A percentile compares a stretch with the other conserved stretches of the same genome.
Evolutionary conservation across 64 coral and sea anemone species (phyloP).

Genomic region (Pachyseris speciosa): DNA sequence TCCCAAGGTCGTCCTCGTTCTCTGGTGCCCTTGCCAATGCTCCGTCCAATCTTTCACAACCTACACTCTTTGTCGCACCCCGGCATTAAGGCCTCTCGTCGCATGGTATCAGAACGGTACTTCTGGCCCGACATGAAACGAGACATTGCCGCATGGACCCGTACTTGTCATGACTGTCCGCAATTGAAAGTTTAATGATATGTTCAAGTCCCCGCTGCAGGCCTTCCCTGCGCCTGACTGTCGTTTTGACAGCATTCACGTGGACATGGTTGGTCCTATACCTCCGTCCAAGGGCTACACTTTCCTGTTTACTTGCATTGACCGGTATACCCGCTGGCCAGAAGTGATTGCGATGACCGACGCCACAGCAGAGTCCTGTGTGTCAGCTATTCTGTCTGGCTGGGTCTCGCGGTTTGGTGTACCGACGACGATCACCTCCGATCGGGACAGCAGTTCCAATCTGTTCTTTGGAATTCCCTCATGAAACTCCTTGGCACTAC

Average conservation of each 20-base stretch:
- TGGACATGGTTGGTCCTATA: slow-evolving; percentile 47
- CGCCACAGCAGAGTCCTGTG: slow-evolving; percentile 10
- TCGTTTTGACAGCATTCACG: too few species aligned
- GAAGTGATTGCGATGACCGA: slow-evolving; percentile 48
- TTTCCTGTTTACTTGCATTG: slow-evolving; percentile 57
- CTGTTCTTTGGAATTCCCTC: slow-evolving; percentile 35
- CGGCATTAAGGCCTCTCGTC: slow-evolving; percentile 41
- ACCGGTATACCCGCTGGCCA: slow-evolving; percentile 62
- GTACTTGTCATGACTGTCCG: not conserved
- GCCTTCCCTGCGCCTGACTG: not conserved
- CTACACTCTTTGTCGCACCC: slow-evolving; percentile 20
- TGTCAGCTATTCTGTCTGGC: not conserved
- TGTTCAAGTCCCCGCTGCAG: not conserved
- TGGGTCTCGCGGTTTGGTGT: slow-evolving; percentile 34
- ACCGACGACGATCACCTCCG: slow-evolving; percentile 35
- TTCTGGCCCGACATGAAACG: slow-evolving; percentile 55
- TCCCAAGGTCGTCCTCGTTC: not conserved
- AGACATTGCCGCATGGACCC: not conserved
- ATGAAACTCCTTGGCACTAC: slow-evolving; percentile 13
- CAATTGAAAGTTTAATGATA: slow-evolving; percentile 23
- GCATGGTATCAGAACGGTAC: slow-evolving; percentile 11
- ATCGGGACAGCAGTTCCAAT: slow-evolving; percentile 41
- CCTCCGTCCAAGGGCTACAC: slow-evolving; percentile 34
- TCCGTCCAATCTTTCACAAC: not conserved
- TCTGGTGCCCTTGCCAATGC: not conserved